phyloP scores from a whole-genome alignment of 2,888 invertebrate species.

The Lasioglossum pauxillum region DNA sequence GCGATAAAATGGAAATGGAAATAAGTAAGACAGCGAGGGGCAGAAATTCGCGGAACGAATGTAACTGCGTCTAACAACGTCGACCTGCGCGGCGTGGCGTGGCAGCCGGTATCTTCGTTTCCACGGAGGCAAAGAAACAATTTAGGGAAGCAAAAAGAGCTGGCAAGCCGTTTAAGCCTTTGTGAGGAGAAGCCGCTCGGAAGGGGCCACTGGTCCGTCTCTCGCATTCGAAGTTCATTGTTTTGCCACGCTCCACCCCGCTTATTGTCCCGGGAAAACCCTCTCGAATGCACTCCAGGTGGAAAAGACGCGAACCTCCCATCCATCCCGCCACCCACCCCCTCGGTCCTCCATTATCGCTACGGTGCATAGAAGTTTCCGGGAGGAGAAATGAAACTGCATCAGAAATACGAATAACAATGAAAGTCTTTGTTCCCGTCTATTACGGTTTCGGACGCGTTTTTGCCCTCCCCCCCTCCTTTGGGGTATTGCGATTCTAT shows the following conservation, averaged over 20 bases:
- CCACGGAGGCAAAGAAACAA: slow-evolving; percentile 40
- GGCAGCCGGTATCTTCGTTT: slow-evolving; percentile 42
- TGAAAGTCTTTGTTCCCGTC: slow-evolving; percentile 28
- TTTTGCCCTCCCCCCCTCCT: not conserved
- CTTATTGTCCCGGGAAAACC: slow-evolving; percentile 58
- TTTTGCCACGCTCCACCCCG: slow-evolving; percentile 58
- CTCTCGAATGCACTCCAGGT: slow-evolving; percentile 53
- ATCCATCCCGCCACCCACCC: not conserved
- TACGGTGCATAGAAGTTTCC: slow-evolving; percentile 11
- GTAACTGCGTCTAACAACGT: slow-evolving; percentile 20
- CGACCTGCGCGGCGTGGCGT: not conserved
- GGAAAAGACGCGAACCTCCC: slow-evolving; percentile 50
- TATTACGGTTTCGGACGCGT: not conserved
- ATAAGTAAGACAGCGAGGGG: slow-evolving; percentile 14
- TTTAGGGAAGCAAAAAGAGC: slow-evolving; percentile 51
- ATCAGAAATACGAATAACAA: slow-evolving; percentile 26
- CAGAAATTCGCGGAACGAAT: slow-evolving; percentile 28
- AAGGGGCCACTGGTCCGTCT: slow-evolving; percentile 44
- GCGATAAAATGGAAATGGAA: slow-evolving; percentile 36
- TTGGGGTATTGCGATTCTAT: not conserved
- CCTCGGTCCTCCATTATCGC: slow-evolving; percentile 10
- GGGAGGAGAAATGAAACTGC: slow-evolving; percentile 30
- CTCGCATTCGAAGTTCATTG: slow-evolving; percentile 63
- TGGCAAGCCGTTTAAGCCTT: slow-evolving; percentile 61
- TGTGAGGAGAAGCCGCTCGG: slow-evolving; percentile 29